These are phyloP conservation scores for Natator depressus DNA, from an alignment of 2,113 vertebrate species.

Conservation along the genomic window DNA sequence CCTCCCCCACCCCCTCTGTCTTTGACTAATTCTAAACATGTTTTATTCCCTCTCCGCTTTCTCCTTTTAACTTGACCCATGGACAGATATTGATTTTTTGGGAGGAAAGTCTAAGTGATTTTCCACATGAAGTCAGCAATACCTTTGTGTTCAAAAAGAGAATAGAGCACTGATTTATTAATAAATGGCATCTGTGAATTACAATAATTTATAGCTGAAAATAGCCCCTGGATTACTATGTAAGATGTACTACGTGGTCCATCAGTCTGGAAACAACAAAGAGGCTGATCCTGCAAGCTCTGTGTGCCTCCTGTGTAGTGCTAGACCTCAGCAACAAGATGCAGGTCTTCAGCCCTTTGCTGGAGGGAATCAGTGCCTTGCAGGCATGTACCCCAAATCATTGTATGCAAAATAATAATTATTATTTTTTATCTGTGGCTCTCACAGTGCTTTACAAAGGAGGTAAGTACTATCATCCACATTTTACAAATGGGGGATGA, in stretches of 20 bases:
- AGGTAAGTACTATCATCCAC: no score
- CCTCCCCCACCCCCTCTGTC: accelerated
- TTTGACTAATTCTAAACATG: not conserved
- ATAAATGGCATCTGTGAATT: not conserved
- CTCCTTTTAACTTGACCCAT: not conserved
- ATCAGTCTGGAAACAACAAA: accelerated
- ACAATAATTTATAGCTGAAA: not conserved
- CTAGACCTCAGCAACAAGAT: not conserved
- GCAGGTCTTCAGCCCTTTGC: not conserved
- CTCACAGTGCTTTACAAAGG: not conserved
- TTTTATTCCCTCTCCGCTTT: not conserved
- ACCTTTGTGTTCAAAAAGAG: not conserved
- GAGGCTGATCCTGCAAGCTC: not conserved
- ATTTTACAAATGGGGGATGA: not conserved
- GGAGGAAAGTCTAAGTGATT: not conserved
- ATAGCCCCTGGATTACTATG: not conserved
- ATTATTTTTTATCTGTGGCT: not conserved
- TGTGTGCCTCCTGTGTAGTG: no score
- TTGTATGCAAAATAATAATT: not conserved
- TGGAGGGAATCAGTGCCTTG: not conserved
- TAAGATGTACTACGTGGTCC: not conserved
- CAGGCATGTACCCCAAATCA: not conserved
- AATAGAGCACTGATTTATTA: not conserved
- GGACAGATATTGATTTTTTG: not conserved
- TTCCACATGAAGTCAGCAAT: not conserved